Conservation (phyloP, 2,797 vertebrate species). For the Leontopithecus rosalia region DNA sequence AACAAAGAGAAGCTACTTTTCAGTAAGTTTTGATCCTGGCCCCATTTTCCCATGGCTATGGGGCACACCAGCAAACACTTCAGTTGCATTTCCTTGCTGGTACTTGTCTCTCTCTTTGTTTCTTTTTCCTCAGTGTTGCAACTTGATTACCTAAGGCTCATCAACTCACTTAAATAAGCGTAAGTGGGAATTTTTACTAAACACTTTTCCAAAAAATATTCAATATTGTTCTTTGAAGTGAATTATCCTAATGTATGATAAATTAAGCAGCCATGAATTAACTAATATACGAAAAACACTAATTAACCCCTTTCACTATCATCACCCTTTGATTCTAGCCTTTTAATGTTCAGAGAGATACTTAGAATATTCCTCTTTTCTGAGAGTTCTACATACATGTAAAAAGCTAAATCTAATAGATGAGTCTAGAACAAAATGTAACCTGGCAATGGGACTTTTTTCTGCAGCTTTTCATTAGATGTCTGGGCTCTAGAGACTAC, state of each 20-base stretch:
- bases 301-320: background rate
- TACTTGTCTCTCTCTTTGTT: background rate
- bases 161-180: background rate
- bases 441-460: background rate
- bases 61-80: background rate
- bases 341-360: background rate
- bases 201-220: background rate
- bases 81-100: constrained; percentile 50
- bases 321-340: background rate
- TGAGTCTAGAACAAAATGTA: background rate
- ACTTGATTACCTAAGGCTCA: constrained; percentile 36
- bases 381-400: background rate
- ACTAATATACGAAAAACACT: background rate
- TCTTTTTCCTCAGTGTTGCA: background rate
- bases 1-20: background rate
- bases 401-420: constrained; percentile 21
- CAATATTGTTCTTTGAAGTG: background rate
- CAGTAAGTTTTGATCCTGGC: background rate
- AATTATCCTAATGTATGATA: background rate
- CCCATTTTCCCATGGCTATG: background rate
- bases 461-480: background rate
- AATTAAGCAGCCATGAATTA: constrained; percentile 20
- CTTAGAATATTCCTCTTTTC: background rate
- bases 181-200: constrained; percentile 19
- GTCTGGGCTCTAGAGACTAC: background rate